Evolutionary conservation across 35 echinoderm and acorn worm species (phyloP).

Genomic region (Diadema setosum): DNA sequence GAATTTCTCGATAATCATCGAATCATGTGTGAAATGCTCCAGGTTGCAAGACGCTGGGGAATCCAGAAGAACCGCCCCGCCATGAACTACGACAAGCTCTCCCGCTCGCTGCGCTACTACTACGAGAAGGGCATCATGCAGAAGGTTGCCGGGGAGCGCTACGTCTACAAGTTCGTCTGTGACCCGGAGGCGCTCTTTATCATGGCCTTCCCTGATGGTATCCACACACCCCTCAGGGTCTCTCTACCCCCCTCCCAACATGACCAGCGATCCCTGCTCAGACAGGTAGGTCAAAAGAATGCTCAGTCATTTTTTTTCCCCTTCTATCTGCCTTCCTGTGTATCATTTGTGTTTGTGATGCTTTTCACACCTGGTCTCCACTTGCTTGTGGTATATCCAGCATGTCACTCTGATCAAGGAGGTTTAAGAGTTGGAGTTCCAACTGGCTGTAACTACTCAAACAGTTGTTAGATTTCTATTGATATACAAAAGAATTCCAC

Average conservation of each 20-base stretch:
- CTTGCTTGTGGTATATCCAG: too few relatives aligned
- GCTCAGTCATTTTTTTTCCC: too few relatives aligned
- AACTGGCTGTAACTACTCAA: too few relatives aligned
- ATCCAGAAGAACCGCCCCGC: constrained; percentile 99
- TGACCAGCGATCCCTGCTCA: constrained; percentile 38
- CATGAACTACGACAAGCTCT: constrained; percentile 99
- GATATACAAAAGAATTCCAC: too few relatives aligned
- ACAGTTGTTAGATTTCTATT: too few relatives aligned
- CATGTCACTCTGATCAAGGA: too few relatives aligned
- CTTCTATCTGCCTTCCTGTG: too few relatives aligned
- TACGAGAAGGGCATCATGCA: constrained; percentile 99
- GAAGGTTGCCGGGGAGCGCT: constrained; percentile 97
- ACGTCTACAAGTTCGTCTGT: constrained; percentile 99
- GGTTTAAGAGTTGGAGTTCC: too few relatives aligned
- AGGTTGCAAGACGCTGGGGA: constrained; percentile 97
- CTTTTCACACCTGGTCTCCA: too few relatives aligned
- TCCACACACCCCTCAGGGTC: constrained; percentile 37
- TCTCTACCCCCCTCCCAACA: constrained; percentile 15
- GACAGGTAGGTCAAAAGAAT: not conserved
- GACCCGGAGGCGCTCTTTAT: constrained; percentile 97
- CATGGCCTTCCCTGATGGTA: constrained; percentile 90
- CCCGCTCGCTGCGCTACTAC: constrained; percentile 90
- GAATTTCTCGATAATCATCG: too few relatives aligned
- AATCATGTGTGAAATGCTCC: too few relatives aligned
- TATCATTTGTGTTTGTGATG: too few relatives aligned